phyloP scores from a whole-genome alignment of 2,797 vertebrate genomes.

The Melanotaenia pygmaea region DNA sequence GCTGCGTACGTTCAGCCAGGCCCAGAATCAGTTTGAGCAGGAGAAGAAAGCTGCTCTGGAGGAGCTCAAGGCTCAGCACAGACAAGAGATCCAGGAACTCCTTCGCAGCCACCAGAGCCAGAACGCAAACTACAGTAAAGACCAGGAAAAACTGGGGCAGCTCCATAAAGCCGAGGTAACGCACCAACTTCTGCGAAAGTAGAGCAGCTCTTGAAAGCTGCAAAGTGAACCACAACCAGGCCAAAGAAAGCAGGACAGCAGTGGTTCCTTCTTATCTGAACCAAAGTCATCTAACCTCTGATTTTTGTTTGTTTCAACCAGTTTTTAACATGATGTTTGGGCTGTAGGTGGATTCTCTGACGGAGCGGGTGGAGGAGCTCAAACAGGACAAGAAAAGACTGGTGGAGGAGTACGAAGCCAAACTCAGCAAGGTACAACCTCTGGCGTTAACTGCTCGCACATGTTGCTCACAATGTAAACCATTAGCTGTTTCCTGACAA shows the following conservation, averaged over 20 bases:
- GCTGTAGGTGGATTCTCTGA: constrained; percentile 87
- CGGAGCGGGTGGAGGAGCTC: constrained; percentile 90
- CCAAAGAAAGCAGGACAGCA: constrained; percentile 28
- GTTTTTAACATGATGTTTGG: neutral
- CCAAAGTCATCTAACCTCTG: too few species aligned
- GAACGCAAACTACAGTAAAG: constrained; percentile 90
- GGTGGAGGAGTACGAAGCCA: constrained; percentile 95
- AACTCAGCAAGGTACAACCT: constrained; percentile 87
- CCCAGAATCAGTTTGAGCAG: constrained; percentile 93
- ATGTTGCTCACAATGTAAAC: neutral
- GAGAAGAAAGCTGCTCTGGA: constrained; percentile 91
- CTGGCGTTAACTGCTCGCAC: neutral
- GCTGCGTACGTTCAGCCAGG: constrained; percentile 89
- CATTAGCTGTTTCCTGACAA: neutral
- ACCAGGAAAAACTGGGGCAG: constrained; percentile 92
- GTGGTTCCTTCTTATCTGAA: constrained; percentile 1
- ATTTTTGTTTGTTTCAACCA: too few species aligned
- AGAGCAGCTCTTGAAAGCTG: constrained; percentile 33
- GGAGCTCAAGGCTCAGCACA: constrained; percentile 89
- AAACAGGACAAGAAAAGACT: constrained; percentile 92
- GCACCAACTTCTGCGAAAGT: constrained; percentile 19
- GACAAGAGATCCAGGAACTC: constrained; percentile 92
- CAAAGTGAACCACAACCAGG: constrained; percentile 14
- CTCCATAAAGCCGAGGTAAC: constrained; percentile 85
- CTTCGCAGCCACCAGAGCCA: constrained; percentile 92